phyloP scores from a whole-genome alignment of 2,888 invertebrate species.

The Oxytorus armatus region DNA sequence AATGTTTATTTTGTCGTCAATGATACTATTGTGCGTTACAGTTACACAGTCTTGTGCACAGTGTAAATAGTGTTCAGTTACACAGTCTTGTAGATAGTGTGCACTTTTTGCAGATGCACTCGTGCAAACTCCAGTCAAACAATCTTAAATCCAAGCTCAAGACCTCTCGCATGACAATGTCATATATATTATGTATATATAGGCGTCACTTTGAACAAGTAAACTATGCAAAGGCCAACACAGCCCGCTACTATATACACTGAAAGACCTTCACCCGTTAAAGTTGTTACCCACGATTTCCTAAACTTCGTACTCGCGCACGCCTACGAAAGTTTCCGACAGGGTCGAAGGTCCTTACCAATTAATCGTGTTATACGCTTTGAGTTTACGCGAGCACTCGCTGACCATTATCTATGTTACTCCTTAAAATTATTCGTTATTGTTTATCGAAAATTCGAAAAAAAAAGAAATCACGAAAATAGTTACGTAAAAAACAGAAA shows the following conservation, averaged over 20 bases:
- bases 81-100: constrained; percentile 41
- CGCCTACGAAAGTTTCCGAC: constrained; percentile 47
- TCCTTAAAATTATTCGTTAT: constrained; percentile 37
- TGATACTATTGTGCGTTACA: constrained; percentile 2
- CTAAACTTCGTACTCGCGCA: constrained; percentile 42
- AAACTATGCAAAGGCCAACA: constrained; percentile 57
- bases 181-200: too few relatives aligned
- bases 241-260: constrained; percentile 26
- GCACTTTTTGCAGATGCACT: constrained; percentile 13
- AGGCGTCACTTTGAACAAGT: constrained; percentile 27
- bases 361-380: constrained; percentile 61
- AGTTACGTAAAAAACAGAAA: neutral
- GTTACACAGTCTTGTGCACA: constrained; percentile 40
- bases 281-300: constrained; percentile 56
- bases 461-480: neutral
- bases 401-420: constrained; percentile 20
- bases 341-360: constrained; percentile 64
- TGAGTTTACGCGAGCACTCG: constrained; percentile 19
- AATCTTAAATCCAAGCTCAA: constrained; percentile 7
- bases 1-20: constrained; percentile 17
- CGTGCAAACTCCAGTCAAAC: constrained; percentile 32
- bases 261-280: constrained; percentile 65
- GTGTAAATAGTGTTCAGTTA: too few relatives aligned
- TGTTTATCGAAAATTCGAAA: constrained; percentile 11
- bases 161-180: neutral